Evolutionary conservation across 2,888 invertebrate genomes (phyloP), one percentile per base, ranked within the genome.

Genomic region (Netelia virgata): DNA sequence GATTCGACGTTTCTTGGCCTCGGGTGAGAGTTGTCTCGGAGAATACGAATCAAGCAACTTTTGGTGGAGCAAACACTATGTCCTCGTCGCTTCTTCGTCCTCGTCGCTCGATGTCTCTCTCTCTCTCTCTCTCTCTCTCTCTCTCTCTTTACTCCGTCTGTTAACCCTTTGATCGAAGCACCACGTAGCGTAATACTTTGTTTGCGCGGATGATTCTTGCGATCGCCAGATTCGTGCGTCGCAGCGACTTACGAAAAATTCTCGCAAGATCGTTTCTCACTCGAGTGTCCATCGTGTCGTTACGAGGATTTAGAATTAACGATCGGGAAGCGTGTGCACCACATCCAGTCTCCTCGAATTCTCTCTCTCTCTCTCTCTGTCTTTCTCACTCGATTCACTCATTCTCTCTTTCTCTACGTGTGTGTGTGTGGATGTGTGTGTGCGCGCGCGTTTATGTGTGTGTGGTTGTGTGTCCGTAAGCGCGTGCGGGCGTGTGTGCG

Each of bases 11-110:
- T 76, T 74, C 28, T 72, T 59, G 73, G 68, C 72, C 81, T 63
- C 70, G 78, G 79, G 87, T 85, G 84, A 82, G 36, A 61, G 69
- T 43, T 75, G 85, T 85, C 69, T 76, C 84, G 68, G 70, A 72
- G 69, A 23, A 59, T 76, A 72, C 28, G 36, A 57, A 81, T 77
- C 82, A 61, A 77, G 75, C 61, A 70, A 73, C 84, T 73, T 75
- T 57, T 64, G 63, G 36, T 61, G 57, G n/a, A 28, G 64, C 47
- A 47, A 16, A 47, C 50, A 47, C 41, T 76, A 47, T 55, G 28
- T 73, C 61, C 61, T 61, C 77, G 59, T 72, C 59, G 57, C 47
- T 70, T 66, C 20, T 64, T 47, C 18, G 36, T 66, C 59, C 64
- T 55, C 47, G 16, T 70, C 57, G 28, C 55, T 57, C 73, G 53